phyloP scores from a whole-genome alignment of 2,888 invertebrate species.

The Coronaproctus castanopsis region DNA sequence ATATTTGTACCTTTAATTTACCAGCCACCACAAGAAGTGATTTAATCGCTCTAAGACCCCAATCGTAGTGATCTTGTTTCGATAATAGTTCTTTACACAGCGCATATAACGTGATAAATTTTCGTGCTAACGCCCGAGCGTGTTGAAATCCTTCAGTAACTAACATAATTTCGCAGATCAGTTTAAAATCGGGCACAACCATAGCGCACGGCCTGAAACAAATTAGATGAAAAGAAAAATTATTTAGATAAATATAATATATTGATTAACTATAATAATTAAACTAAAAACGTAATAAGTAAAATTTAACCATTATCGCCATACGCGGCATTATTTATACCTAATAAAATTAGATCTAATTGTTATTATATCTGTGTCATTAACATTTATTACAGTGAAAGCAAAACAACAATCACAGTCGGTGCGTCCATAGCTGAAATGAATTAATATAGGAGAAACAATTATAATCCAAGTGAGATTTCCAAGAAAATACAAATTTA shows the following conservation, averaged over 20 bases:
- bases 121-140: conserved; percentile 68
- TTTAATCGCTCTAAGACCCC: conserved; percentile 88
- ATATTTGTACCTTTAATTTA: conserved; percentile 46
- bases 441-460: too few species aligned
- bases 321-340: neutral
- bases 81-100: conserved; percentile 75
- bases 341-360: too few species aligned
- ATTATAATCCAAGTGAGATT: too few species aligned
- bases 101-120: conserved; percentile 83
- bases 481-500: too few species aligned
- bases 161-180: conserved; percentile 93
- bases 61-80: conserved; percentile 91
- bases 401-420: too few species aligned
- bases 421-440: too few species aligned
- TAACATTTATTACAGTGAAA: too few species aligned
- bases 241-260: neutral
- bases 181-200: conserved; percentile 90
- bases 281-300: neutral
- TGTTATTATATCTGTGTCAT: too few species aligned
- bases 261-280: neutral
- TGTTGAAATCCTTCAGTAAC: conserved; percentile 89
- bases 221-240: neutral
- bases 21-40: conserved; percentile 89
- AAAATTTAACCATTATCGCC: neutral
- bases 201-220: conserved; percentile 78